Percentiles rank a stretch among this genome's conserved stretches.
phyloP scores from a whole-genome alignment of 1,140 invertebrate species.

The Belonocnema kinseyi region DNA sequence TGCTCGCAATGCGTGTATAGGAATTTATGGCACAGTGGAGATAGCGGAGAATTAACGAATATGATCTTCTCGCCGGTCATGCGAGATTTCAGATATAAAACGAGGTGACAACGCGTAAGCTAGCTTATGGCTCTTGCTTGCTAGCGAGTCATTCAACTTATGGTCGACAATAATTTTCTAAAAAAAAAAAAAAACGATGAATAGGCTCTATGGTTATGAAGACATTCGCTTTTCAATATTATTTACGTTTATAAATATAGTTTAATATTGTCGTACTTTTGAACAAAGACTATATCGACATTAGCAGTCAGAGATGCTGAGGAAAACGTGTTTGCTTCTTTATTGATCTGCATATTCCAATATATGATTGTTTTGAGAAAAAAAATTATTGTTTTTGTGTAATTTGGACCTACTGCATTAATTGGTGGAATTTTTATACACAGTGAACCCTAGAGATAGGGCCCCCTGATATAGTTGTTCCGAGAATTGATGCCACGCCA shows the following conservation, averaged over 20 bases:
- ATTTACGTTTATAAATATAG: neutral
- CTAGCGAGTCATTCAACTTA: conserved; percentile 16
- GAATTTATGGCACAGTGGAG: conserved; percentile 42
- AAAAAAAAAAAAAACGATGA: neutral
- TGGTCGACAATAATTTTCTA: conserved; percentile 8
- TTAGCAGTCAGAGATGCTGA: too few relatives aligned
- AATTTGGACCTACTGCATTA: too few relatives aligned
- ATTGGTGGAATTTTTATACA: too few relatives aligned
- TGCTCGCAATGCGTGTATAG: conserved; percentile 28
- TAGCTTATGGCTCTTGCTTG: conserved; percentile 24
- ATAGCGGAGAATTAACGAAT: conserved; percentile 35
- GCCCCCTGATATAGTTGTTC: too few relatives aligned
- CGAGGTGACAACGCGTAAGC: conserved; percentile 49
- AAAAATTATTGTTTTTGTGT: too few relatives aligned
- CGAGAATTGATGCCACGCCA: too few relatives aligned
- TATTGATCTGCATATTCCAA: too few relatives aligned
- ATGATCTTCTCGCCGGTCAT: conserved; percentile 38
- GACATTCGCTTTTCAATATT: neutral
- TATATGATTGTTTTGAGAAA: too few relatives aligned
- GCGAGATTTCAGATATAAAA: conserved; percentile 44
- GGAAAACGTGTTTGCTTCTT: too few relatives aligned
- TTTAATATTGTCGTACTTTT: too few relatives aligned
- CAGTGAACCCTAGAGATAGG: too few relatives aligned
- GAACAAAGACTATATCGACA: too few relatives aligned
- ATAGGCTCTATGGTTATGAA: conserved; percentile 3